A percentile compares a stretch with the other conserved stretches of the same genome.
phyloP scores from a whole-genome alignment of 92 coral and sea anemone genomes.

The Anthopleura xanthogrammica region DNA sequence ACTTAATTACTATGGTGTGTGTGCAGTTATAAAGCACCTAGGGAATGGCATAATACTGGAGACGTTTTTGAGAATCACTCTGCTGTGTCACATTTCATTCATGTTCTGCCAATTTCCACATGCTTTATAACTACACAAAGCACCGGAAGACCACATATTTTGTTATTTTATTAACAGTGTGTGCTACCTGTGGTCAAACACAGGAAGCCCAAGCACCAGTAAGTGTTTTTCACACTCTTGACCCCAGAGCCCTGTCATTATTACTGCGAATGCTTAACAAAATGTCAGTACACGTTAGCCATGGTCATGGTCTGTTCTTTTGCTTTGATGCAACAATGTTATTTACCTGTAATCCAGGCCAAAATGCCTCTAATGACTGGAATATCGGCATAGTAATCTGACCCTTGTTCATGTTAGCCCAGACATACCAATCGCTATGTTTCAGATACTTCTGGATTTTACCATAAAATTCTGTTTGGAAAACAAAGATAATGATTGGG shows the following conservation, averaged over 20 bases:
- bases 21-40: too few relatives aligned
- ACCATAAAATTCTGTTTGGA: constrained; percentile 63
- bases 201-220: neutral
- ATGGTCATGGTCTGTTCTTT: too few relatives aligned
- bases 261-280: too few relatives aligned
- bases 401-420: constrained; percentile 99
- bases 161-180: neutral
- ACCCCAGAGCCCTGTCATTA: too few relatives aligned
- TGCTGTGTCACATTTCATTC: too few relatives aligned
- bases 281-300: too few relatives aligned
- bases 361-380: constrained; percentile 96
- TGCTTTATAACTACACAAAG: neutral
- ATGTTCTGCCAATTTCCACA: too few relatives aligned
- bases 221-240: too few relatives aligned
- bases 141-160: too few relatives aligned
- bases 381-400: constrained; percentile 89
- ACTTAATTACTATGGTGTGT: too few relatives aligned
- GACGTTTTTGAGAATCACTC: too few relatives aligned
- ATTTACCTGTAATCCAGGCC: constrained; percentile 98
- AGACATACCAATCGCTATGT: constrained; percentile 93
- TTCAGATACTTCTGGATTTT: constrained; percentile 82
- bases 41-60: too few relatives aligned
- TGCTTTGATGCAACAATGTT: neutral
- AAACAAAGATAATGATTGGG: neutral
- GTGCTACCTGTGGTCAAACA: neutral